Conservation (phyloP, 2,888 invertebrate species). For the Catocala nupta region DNA sequence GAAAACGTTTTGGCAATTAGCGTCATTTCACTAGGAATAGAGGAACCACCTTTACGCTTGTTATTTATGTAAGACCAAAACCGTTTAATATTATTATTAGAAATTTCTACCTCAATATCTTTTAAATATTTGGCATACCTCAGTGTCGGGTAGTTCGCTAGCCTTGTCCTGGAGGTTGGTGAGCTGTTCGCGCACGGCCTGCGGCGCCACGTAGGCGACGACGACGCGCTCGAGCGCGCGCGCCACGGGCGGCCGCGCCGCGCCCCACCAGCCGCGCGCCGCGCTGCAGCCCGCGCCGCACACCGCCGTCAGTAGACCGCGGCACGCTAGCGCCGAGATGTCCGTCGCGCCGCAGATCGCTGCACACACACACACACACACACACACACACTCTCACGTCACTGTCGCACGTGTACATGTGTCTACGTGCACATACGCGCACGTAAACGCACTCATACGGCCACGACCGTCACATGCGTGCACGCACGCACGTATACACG, state of each 20-base stretch:
- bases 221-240: constrained; percentile 73
- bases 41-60: too few relatives aligned
- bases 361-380: neutral
- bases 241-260: constrained; percentile 88
- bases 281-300: constrained; percentile 90
- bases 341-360: neutral
- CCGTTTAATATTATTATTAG: too few relatives aligned
- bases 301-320: constrained; percentile 88
- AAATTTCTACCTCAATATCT: too few relatives aligned
- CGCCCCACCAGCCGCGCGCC: constrained; percentile 90
- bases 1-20: too few relatives aligned
- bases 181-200: constrained; percentile 43
- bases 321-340: constrained; percentile 88
- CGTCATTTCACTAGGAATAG: too few relatives aligned
- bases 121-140: too few relatives aligned
- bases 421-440: too few relatives aligned
- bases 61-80: too few relatives aligned
- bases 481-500: too few relatives aligned
- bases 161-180: constrained; percentile 36
- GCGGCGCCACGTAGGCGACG: constrained; percentile 81
- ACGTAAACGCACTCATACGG: too few relatives aligned
- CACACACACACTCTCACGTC: neutral
- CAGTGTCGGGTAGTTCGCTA: constrained; percentile 46
- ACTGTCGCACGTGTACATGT: too few relatives aligned
- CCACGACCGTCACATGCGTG: too few relatives aligned